These are phyloP conservation scores for Sycophila sp. DNA, from an alignment of 1,140 invertebrate genomes.

Conservation along the genomic window DNA sequence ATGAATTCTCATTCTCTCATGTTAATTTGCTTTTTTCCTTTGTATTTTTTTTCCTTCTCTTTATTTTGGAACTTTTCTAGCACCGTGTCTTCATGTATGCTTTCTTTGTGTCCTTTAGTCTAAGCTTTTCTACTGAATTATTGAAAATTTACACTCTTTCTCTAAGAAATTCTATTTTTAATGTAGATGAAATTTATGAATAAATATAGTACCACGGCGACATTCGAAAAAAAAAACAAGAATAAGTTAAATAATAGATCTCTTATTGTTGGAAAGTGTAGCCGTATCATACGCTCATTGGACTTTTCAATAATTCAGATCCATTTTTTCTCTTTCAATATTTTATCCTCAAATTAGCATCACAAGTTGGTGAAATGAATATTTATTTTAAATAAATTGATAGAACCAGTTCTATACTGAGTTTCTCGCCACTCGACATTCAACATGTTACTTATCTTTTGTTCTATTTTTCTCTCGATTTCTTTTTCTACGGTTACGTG, in stretches of 20 bases:
- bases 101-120: conserved; percentile 16
- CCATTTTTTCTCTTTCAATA: conserved; percentile 3
- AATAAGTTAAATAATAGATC: too few relatives aligned
- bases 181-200: not conserved
- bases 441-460: conserved; percentile 5
- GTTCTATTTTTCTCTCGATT: not conserved
- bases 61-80: conserved; percentile 60
- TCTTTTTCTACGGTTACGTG: conserved; percentile 15
- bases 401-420: conserved; percentile 19
- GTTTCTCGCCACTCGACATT: conserved; percentile 35
- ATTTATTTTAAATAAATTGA: conserved; percentile 15
- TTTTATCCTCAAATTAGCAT: too few relatives aligned
- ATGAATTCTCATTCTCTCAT: conserved; percentile 36
- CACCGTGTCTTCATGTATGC: conserved; percentile 57
- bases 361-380: too few relatives aligned
- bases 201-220: too few relatives aligned
- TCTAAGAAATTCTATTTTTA: too few relatives aligned
- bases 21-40: conserved; percentile 34
- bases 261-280: too few relatives aligned
- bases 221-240: not conserved
- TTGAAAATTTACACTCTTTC: too few relatives aligned
- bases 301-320: conserved; percentile 25
- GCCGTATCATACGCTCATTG: not conserved
- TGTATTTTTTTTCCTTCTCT: conserved; percentile 38
- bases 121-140: not conserved